These are phyloP conservation scores for Octonoba sinensis DNA, from an alignment of 2,888 invertebrate genomes.

Conservation along the genomic window DNA sequence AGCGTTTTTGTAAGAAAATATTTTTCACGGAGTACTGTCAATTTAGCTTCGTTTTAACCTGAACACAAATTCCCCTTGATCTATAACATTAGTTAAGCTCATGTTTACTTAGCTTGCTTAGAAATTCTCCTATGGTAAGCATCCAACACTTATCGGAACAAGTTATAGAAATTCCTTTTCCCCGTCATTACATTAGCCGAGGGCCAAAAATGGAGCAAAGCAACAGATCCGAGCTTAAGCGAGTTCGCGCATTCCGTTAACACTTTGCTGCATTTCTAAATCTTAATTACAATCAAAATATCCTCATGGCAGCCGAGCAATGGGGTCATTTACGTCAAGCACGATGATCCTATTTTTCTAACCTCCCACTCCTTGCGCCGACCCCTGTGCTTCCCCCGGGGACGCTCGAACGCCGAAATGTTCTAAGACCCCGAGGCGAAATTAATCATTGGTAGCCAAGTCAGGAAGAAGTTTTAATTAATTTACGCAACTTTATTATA, in stretches of 20 bases:
- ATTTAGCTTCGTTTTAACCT: no score
- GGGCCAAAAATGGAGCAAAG: conserved; percentile 1
- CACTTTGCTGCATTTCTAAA: conserved; percentile 9
- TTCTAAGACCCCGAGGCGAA: conserved; percentile 35
- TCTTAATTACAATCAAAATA: conserved; percentile 56
- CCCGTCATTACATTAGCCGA: not conserved
- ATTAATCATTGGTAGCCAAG: conserved; percentile 49
- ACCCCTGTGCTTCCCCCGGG: conserved; percentile 2
- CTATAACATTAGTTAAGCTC: no score
- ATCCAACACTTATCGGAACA: no score
- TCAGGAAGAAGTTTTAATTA: conserved; percentile 51
- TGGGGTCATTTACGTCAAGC: conserved; percentile 43
- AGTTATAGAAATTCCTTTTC: no score
- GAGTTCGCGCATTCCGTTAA: not conserved
- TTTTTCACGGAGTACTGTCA: no score
- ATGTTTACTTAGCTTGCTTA: no score
- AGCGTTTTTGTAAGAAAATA: no score
- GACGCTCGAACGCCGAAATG: conserved; percentile 19
- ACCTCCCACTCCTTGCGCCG: conserved; percentile 4
- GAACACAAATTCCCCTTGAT: no score
- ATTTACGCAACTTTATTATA: conserved; percentile 60
- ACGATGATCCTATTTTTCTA: conserved; percentile 34
- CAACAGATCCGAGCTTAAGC: not conserved
- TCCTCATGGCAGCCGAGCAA: conserved; percentile 21
- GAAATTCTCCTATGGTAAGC: no score